These are phyloP conservation scores for Anguilla pacifica DNA, from an alignment of 2,797 vertebrate genomes.

Conservation along the genomic window DNA sequence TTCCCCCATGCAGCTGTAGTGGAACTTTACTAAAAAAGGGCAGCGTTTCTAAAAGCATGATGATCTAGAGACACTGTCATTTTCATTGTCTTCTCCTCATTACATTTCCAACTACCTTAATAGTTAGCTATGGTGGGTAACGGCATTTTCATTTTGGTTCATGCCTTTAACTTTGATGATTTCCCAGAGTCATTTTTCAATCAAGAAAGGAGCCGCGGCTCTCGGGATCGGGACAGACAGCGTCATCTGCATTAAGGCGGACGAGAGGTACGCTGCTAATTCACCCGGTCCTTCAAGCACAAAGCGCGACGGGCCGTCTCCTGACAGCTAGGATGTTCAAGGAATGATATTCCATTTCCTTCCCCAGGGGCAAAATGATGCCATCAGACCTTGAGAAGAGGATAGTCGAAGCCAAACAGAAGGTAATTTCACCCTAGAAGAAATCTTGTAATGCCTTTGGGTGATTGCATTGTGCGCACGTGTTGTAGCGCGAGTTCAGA, in stretches of 20 bases:
- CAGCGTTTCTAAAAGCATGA: background rate
- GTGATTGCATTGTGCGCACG: background rate
- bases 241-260: conserved; percentile 93
- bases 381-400: conserved; percentile 95
- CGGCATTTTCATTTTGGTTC: background rate
- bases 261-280: conserved; percentile 80
- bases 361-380: conserved; percentile 90
- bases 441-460: background rate
- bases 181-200: conserved; percentile 94
- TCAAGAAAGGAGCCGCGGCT: conserved; percentile 96
- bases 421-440: conserved; percentile 72
- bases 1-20: background rate
- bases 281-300: background rate
- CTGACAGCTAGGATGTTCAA: conserved; percentile 34
- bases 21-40: background rate
- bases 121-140: background rate
- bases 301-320: conserved; percentile 18
- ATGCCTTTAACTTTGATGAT: background rate
- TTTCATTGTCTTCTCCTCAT: background rate
- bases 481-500: background rate
- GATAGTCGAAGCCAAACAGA: conserved; percentile 95
- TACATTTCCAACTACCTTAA: background rate
- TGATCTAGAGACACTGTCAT: background rate
- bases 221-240: conserved; percentile 97
- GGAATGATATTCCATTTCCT: conserved; percentile 43